phyloP scores from a whole-genome alignment of 2,113 vertebrate species.

The Narcine bancroftii region DNA sequence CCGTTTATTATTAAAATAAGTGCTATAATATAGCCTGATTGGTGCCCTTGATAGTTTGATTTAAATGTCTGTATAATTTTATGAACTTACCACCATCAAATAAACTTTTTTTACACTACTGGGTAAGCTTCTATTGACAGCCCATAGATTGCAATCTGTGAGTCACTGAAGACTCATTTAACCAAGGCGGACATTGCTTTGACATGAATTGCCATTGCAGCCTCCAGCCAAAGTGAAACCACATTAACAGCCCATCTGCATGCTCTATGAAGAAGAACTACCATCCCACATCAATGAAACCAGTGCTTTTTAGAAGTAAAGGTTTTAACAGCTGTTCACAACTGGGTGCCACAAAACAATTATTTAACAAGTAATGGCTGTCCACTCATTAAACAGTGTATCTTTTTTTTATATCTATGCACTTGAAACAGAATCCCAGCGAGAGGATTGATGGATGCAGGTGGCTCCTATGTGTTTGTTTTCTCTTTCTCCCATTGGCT shows the following conservation, averaged over 20 bases:
- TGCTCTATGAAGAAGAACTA: not conserved
- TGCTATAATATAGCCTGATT: not conserved
- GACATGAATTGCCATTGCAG: not conserved
- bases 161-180: conserved; percentile 34
- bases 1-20: conserved; percentile 12
- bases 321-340: conserved; percentile 37
- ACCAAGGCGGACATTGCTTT: conserved; percentile 4
- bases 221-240: not conserved
- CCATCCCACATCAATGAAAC: conserved; percentile 17
- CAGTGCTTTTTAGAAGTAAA: not conserved
- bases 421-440: conserved; percentile 28
- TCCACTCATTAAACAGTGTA: conserved; percentile 24
- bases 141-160: conserved; percentile 27
- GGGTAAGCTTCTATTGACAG: not conserved
- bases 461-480: not conserved
- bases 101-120: not conserved
- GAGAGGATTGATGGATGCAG: conserved; percentile 31
- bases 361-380: conserved; percentile 37
- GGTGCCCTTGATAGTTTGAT: not conserved
- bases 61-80: not conserved
- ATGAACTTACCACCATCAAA: not conserved
- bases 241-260: conserved; percentile 18
- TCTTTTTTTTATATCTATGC: conserved; percentile 21
- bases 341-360: conserved; percentile 38
- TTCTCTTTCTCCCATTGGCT: not conserved